Evolutionary conservation across 2,113 vertebrate species (phyloP).

Genomic region (Micromys minutus): DNA sequence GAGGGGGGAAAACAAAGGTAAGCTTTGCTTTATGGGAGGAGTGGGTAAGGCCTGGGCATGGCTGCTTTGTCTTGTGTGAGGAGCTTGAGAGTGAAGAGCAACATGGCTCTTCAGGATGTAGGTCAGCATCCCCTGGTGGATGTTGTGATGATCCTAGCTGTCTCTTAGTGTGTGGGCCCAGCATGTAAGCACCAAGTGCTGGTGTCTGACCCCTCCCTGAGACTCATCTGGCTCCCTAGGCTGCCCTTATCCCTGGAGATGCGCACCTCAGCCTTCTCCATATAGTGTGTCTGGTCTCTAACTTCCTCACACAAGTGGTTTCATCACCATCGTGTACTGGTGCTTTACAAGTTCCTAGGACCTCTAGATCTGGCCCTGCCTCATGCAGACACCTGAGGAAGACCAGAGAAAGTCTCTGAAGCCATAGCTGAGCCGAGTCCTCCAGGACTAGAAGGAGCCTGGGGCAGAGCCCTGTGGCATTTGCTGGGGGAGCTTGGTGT

Average conservation of each 20-base stretch:
- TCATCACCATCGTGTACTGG: too few species aligned
- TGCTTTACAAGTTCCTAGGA: neutral
- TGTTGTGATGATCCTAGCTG: neutral
- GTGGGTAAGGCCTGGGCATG: neutral
- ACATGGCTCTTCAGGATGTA: neutral
- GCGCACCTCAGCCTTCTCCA: neutral
- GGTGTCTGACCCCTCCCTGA: neutral
- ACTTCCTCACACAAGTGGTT: neutral
- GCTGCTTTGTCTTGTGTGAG: neutral
- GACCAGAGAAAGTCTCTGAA: neutral
- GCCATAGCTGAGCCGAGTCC: neutral
- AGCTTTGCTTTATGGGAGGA: too few species aligned
- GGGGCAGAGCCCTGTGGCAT: too few species aligned
- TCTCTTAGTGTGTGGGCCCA: neutral
- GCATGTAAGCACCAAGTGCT: fast-evolving
- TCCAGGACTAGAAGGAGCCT: neutral
- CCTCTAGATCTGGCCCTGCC: neutral
- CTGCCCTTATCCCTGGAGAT: neutral
- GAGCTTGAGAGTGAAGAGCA: neutral
- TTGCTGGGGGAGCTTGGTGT: neutral
- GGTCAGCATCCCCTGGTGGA: fast-evolving
- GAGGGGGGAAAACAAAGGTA: neutral
- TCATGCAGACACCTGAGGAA: neutral
- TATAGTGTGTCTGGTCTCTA: neutral
- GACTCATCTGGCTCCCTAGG: neutral